These are phyloP conservation scores for Labia minor DNA, from an alignment of 2,888 invertebrate genomes.

Conservation along the genomic window DNA sequence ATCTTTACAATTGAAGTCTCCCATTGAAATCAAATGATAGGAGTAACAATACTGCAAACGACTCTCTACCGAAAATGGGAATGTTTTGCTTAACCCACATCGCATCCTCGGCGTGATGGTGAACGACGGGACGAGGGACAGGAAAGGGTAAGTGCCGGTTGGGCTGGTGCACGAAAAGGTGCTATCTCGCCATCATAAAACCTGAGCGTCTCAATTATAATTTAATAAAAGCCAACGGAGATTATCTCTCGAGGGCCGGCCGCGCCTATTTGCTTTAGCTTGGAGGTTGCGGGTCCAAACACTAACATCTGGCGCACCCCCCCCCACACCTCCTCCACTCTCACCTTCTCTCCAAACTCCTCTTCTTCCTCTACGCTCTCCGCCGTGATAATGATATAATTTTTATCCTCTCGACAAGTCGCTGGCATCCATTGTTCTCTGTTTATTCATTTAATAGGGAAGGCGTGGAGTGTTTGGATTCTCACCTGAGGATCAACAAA, in stretches of 20 bases:
- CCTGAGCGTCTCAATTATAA: slow-evolving; percentile 13
- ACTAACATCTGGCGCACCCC: background rate
- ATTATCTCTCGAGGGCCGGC: background rate
- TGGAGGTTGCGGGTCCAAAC: background rate
- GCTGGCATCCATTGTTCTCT: background rate
- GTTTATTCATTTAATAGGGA: background rate
- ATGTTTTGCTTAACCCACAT: too few relatives aligned
- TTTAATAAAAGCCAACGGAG: slow-evolving; percentile 3
- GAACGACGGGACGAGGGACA: background rate
- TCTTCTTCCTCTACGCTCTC: too few relatives aligned
- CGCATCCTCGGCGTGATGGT: too few relatives aligned
- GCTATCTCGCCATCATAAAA: slow-evolving; percentile 13
- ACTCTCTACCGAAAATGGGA: too few relatives aligned
- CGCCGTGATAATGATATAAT: background rate
- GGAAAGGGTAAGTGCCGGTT: background rate
- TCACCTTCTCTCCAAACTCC: too few relatives aligned
- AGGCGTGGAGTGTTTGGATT: slow-evolving; percentile 13
- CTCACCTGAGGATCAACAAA: background rate
- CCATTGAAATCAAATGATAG: too few relatives aligned
- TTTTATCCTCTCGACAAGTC: background rate
- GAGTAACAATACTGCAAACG: too few relatives aligned
- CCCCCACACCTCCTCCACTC: too few relatives aligned
- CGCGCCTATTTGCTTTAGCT: slow-evolving; percentile 5
- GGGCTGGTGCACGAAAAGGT: slow-evolving; percentile 8
- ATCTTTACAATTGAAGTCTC: too few relatives aligned